These are phyloP conservation scores for Zophobas morio DNA, from an alignment of 1,140 invertebrate species.

Conservation along the genomic window DNA sequence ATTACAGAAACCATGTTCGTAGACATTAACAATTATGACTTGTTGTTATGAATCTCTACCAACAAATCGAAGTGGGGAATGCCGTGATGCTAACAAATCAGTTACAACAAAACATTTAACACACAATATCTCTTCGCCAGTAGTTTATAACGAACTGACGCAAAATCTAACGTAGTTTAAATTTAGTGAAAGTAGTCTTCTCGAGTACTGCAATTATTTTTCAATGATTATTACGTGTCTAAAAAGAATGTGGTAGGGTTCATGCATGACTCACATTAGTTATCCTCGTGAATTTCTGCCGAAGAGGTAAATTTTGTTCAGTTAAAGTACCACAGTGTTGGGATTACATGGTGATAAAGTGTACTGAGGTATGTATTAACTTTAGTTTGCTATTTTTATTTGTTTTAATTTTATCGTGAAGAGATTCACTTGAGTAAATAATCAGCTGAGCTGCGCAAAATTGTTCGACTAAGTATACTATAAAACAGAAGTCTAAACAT, in stretches of 20 bases:
- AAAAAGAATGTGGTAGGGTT: slow-evolving; percentile 34
- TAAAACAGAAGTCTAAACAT: too few relatives aligned
- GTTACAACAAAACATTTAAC: slow-evolving; percentile 3
- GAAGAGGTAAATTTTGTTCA: not conserved
- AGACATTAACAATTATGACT: not conserved
- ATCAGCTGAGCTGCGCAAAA: too few relatives aligned
- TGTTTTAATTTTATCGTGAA: too few relatives aligned
- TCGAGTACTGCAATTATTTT: slow-evolving; percentile 19
- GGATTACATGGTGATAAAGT: too few relatives aligned
- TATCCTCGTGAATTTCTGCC: not conserved
- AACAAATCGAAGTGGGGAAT: slow-evolving; percentile 12
- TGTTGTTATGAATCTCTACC: slow-evolving; percentile 11
- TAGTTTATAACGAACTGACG: slow-evolving; percentile 1
- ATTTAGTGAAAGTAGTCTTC: slow-evolving; percentile 26
- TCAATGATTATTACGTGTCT: slow-evolving; percentile 40
- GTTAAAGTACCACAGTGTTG: not conserved
- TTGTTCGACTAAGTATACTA: too few relatives aligned
- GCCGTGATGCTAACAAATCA: slow-evolving; percentile 8
- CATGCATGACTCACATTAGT: slow-evolving; percentile 19
- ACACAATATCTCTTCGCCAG: not conserved
- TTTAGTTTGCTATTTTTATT: too few relatives aligned
- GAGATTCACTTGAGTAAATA: too few relatives aligned
- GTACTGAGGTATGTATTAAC: too few relatives aligned
- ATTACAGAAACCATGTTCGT: not conserved
- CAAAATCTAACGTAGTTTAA: slow-evolving; percentile 17